phyloP scores from a whole-genome alignment of 1,140 invertebrate species.

The Euborellia annulipes region DNA sequence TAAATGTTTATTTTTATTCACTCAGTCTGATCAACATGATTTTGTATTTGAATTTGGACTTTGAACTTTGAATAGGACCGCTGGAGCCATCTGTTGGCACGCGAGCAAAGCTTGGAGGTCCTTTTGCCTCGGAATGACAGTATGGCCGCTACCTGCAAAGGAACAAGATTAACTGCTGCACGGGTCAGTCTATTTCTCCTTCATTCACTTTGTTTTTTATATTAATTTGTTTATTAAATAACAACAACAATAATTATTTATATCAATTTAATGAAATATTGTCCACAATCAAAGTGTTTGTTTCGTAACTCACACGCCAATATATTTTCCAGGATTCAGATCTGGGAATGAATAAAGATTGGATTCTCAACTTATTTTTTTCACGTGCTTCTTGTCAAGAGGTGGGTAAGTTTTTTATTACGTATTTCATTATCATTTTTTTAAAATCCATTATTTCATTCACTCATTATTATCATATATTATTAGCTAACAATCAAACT shows the following conservation, averaged over 20 bases:
- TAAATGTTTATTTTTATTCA: too few relatives aligned
- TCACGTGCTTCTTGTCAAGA: conserved; percentile 26
- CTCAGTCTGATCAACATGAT: too few relatives aligned
- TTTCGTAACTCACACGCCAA: background rate
- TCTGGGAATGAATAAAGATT: conserved; percentile 10
- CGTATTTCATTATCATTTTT: conserved; percentile 5
- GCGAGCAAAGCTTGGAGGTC: too few relatives aligned
- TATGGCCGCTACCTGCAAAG: conserved; percentile 16
- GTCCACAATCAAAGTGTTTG: too few relatives aligned
- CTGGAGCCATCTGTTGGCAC: background rate
- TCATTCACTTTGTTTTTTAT: too few relatives aligned
- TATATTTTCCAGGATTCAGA: conserved; percentile 6
- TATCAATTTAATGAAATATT: background rate
- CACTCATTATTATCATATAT: background rate
- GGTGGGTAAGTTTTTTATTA: conserved; percentile 26
- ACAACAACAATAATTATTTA: background rate
- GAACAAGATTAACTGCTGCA: conserved; percentile 25
- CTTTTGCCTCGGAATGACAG: too few relatives aligned
- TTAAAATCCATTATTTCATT: background rate
- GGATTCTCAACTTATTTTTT: conserved; percentile 15
- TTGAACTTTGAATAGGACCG: too few relatives aligned
- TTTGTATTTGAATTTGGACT: too few relatives aligned
- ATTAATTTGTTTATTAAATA: background rate
- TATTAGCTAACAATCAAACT: background rate
- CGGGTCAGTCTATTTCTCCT: conserved; percentile 11